Percentiles rank a stretch among this genome's conserved stretches.
Evolutionary conservation across 2,113 vertebrate genomes (phyloP).

Genomic region (Circaetus cinerascens): DNA sequence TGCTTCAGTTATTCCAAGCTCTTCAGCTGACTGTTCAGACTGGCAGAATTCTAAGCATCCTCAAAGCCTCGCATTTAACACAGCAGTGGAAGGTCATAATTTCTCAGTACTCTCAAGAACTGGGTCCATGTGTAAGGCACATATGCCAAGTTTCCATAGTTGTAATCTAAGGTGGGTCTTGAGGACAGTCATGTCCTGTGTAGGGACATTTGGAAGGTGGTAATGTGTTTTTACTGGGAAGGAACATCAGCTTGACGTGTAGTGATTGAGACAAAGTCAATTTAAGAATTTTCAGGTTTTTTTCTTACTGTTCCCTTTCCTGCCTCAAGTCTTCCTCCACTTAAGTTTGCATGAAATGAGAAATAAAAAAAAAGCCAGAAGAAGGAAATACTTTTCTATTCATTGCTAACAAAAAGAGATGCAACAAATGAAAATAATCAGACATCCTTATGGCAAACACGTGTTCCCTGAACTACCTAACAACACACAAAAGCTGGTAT

Average conservation of each 20-base stretch:
- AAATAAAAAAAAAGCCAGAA: neutral
- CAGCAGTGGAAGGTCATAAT: neutral
- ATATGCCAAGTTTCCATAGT: neutral
- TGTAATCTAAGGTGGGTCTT: neutral
- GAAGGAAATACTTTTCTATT: neutral
- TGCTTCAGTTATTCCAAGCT: neutral
- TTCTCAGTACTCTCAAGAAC: neutral
- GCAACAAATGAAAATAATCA: neutral
- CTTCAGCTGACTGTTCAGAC: neutral
- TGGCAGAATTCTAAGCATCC: neutral
- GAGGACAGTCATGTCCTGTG: neutral
- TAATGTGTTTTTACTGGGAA: neutral
- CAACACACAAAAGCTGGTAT: neutral
- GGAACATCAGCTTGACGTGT: neutral
- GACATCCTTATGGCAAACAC: neutral
- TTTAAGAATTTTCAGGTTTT: neutral
- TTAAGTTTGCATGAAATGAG: neutral
- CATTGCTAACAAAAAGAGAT: slow-evolving; percentile 21
- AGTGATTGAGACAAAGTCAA: neutral
- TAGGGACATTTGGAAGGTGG: neutral
- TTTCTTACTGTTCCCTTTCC: neutral
- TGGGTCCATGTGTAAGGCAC: neutral
- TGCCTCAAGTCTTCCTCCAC: neutral
- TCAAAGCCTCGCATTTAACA: neutral
- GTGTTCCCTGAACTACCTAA: neutral